Base-by-base conservation (phyloP, 1,140 invertebrate species). In the Mesaphorura yosii region DNA sequence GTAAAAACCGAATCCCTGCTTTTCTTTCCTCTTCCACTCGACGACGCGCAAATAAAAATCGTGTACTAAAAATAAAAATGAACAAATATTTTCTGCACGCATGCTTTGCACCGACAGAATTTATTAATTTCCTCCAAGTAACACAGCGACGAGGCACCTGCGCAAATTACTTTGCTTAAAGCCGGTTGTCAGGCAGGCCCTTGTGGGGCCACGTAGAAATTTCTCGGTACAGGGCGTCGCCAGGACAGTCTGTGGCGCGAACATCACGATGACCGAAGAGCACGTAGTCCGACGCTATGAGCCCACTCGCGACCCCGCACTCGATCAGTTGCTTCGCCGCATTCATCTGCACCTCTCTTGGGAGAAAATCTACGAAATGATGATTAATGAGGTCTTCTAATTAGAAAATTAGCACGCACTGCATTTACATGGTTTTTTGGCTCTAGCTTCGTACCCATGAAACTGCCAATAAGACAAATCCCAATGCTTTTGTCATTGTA, bases 201-300 rank as follows among this genome's bases (percentile, higher is more conserved):
- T 34, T 34, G 31, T 84, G 75, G 1, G 72, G 64, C 83, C 82
- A 85, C 0, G 64, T 75, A 26, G 73, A 67, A 23, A 86, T 78
- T 51, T 79, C 75, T 1, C 73, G 58, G 52, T 76, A 84, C 0
- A 85, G 66, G 0, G 70, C 65, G 1, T 77, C 68, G 0, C 83
- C 84, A 0, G 84, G 83, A 64, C 83, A 84, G 49, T 78, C 74
- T 0, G 83, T 86, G 1, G 71, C 67, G 1, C 71, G 68, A 0
- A 81, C 74, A 69, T 86, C 83, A 37, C 78, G 68, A 58, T 85
- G 83, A 0, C 79, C 83, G 7, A 83, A 57, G 10, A 86, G 65
- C 38, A 75, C 79, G 61, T 83, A 86, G 57, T 79, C 65, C 0
- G 66, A 48, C 29, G 68, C 65, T 78, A 61, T 75, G 74, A 1